Percentiles rank a stretch among this genome's conserved stretches.
These are phyloP conservation scores for Gyps fulvus DNA, from an alignment of 2,113 vertebrate genomes.

Conservation along the genomic window DNA sequence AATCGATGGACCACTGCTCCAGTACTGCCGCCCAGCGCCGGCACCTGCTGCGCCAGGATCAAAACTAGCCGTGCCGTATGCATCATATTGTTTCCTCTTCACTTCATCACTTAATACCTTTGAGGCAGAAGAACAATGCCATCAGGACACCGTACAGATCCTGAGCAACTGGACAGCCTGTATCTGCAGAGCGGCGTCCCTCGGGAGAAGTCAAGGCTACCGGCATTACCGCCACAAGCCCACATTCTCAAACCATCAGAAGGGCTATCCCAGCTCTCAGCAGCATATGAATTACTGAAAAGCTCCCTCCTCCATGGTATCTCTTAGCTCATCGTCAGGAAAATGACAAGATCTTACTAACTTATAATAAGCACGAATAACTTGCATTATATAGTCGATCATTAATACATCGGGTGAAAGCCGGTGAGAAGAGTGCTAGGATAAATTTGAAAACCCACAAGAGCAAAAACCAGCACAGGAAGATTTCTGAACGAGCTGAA, in stretches of 20 bases:
- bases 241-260: accelerated
- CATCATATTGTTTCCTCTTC: constrained; percentile 93
- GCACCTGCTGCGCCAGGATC: constrained; percentile 71
- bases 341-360: background rate
- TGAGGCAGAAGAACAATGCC: accelerated
- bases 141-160: accelerated
- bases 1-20: constrained; percentile 81
- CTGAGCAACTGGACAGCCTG: background rate
- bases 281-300: accelerated
- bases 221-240: accelerated
- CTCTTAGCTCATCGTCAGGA: background rate
- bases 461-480: background rate
- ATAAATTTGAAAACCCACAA: background rate
- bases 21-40: constrained; percentile 80
- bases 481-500: background rate
- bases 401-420: accelerated
- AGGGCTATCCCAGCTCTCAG: background rate
- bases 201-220: background rate
- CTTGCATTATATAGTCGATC: accelerated
- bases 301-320: background rate
- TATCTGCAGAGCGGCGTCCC: background rate
- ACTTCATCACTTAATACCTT: constrained; percentile 91
- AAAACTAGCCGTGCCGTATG: constrained; percentile 85
- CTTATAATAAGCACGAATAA: background rate
- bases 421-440: no score